Evolutionary conservation across 2,888 invertebrate genomes (phyloP), one percentile per base, ranked within the genome.

Genomic region (Euzetes globulus): DNA sequence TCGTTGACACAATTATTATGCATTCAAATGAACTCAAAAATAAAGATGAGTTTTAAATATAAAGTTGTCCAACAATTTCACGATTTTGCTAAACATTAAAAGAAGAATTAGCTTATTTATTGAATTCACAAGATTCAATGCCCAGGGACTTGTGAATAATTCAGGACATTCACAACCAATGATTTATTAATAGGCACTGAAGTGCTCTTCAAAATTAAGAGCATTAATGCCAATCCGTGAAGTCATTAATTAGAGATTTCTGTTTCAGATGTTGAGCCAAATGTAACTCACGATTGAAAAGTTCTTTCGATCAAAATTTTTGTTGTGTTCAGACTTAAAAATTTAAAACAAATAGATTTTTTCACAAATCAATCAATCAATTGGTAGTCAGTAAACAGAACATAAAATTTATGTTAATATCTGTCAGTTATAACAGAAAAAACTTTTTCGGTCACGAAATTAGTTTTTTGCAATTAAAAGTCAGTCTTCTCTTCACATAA

Each of bases 131-230:
- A 50, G 1, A n/a, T 50, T 5, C 2, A 47, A n/a, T 47, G 41
- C n/a, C 19, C 1, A n/a, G n/a, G n/a, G 2, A 50, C 6, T 50
- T 50, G 19, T 50, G 19, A 50, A 50, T 50, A 50, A 41, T 50
- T 50, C 50, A 50, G 50, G 50, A 50, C 50, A 50, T 50, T 50
- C 50, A 50, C 50, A 50, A 19, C n/a, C n/a, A 50, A 50, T 50
- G 50, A 50, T 50, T 50, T 50, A 50, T 50, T 50, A 50, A 50
- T 50, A 50, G 50, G 1, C 50, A 19, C n/a, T n/a, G n/a, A n/a
- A 50, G 50, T 50, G 19, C 2, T 19, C 41, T 41, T 11, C 41
- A 11, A 41, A 13, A 41, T 41, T 7, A 11, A 41, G 41, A 13
- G 41, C 41, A 41, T 41, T 41, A 41, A 41, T 41, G 41, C 41